Conservation (phyloP, 2,888 invertebrate species). For the Drosophila sordidula region DNA sequence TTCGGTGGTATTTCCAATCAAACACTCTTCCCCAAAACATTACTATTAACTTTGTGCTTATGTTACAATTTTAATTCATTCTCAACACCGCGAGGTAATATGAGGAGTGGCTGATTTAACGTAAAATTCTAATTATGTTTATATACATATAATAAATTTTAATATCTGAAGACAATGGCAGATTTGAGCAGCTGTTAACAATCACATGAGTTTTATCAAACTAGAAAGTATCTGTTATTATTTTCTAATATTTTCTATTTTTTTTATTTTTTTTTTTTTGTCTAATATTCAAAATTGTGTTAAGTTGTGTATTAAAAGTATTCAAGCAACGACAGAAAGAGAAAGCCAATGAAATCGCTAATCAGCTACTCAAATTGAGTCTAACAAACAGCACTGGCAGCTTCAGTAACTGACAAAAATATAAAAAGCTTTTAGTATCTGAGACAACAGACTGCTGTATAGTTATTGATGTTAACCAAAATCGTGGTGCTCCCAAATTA, state of each 20-base stretch:
- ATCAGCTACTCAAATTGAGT: slow-evolving; percentile 60
- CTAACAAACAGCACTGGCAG: slow-evolving; percentile 31
- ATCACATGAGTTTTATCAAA: slow-evolving; percentile 1
- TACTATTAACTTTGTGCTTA: no score
- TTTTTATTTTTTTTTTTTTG: not conserved
- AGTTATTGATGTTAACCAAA: slow-evolving; percentile 18
- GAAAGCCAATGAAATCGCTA: slow-evolving; percentile 63
- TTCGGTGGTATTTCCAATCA: no score
- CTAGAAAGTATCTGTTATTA: not conserved
- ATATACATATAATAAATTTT: no score
- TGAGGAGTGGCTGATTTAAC: no score
- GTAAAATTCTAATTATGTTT: no score
- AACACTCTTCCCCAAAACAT: no score
- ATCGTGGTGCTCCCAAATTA: not conserved
- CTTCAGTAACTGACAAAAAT: slow-evolving; percentile 25
- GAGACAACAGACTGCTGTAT: slow-evolving; percentile 20
- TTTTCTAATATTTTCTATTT: not conserved
- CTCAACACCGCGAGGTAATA: no score
- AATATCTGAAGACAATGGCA: not conserved
- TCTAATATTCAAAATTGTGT: slow-evolving; percentile 14
- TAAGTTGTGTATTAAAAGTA: slow-evolving; percentile 28
- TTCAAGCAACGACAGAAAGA: slow-evolving; percentile 16
- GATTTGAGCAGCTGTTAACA: no score
- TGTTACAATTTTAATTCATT: no score
- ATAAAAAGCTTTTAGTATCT: slow-evolving; percentile 30